Evolutionary conservation across 2,888 invertebrate species (phyloP).

Genomic region (Pinctada fucata): DNA sequence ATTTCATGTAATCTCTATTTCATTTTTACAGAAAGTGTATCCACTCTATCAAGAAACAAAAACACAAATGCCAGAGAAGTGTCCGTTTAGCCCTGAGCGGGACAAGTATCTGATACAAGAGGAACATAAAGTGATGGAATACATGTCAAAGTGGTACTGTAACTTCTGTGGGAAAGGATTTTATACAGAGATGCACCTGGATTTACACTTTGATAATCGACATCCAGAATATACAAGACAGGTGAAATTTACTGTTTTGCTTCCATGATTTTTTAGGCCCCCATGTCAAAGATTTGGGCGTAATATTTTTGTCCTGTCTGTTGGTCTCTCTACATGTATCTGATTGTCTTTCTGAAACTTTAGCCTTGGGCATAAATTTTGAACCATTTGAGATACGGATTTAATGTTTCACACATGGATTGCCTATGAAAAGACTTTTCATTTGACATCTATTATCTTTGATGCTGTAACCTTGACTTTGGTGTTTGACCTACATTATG

Average conservation of each 20-base stretch:
- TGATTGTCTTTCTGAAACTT: too few species aligned
- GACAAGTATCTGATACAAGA: slow-evolving; percentile 68
- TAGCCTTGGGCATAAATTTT: too few species aligned
- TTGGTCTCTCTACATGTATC: too few species aligned
- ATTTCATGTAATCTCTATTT: too few species aligned
- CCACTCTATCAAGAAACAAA: slow-evolving; percentile 48
- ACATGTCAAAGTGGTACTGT: slow-evolving; percentile 68
- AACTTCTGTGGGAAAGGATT: slow-evolving; percentile 73
- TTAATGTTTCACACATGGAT: too few species aligned
- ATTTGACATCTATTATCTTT: too few species aligned
- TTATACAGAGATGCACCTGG: slow-evolving; percentile 67
- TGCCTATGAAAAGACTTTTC: too few species aligned
- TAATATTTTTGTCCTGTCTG: too few species aligned
- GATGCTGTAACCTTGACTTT: too few species aligned
- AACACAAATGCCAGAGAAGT: slow-evolving; percentile 53
- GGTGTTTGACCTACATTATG: too few species aligned
- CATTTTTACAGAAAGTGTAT: slow-evolving; percentile 52
- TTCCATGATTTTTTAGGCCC: neutral
- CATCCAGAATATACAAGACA: slow-evolving; percentile 62
- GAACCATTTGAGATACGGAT: too few species aligned
- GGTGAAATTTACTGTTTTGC: slow-evolving; percentile 39
- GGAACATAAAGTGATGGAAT: slow-evolving; percentile 64
- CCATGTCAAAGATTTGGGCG: neutral
- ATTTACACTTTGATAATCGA: slow-evolving; percentile 69
- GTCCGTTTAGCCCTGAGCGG: slow-evolving; percentile 60